Conservation (phyloP, 30 jellyfish, hydroid and myxozoan genomes). For the Aurelia sp. region DNA sequence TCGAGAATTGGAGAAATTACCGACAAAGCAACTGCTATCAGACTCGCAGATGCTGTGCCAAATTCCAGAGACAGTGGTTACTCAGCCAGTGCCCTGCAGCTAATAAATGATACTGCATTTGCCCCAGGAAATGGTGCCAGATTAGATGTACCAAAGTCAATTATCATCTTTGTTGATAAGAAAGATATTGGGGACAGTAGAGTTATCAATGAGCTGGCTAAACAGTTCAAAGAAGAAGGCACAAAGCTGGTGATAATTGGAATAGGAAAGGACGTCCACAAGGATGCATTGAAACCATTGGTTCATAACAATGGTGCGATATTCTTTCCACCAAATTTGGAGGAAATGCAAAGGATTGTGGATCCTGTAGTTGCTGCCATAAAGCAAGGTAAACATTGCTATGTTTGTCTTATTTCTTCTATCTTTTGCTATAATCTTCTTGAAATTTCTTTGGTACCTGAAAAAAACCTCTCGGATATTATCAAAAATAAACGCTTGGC, state of each 20-base stretch:
- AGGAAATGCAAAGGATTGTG: conserved; percentile 46
- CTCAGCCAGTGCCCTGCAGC: conserved; percentile 56
- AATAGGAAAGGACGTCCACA: conserved; percentile 63
- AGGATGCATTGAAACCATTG: conserved; percentile 35
- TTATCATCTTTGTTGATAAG: conserved; percentile 81
- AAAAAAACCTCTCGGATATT: too few relatives aligned
- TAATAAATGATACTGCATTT: conserved; percentile 66
- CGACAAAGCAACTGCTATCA: background rate
- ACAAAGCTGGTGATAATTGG: conserved; percentile 73
- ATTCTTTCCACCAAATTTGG: conserved; percentile 87
- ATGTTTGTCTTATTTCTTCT: too few relatives aligned
- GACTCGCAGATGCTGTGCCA: background rate
- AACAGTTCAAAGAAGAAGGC: conserved; percentile 67
- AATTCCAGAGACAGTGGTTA: conserved; percentile 40
- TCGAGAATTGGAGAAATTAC: conserved; percentile 41
- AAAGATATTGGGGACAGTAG: conserved; percentile 37
- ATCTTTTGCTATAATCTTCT: too few relatives aligned
- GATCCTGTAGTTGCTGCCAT: conserved; percentile 70
- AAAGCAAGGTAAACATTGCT: conserved; percentile 64
- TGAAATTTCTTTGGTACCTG: too few relatives aligned
- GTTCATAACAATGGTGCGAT: conserved; percentile 50
- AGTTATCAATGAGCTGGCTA: conserved; percentile 68
- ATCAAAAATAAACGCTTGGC: too few relatives aligned
- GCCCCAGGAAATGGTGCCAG: conserved; percentile 82
- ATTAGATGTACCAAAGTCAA: conserved; percentile 69